Evolutionary conservation across 2,888 invertebrate genomes (phyloP), one percentile per base, ranked within the genome.

Genomic region (Caradrina kadenii): DNA sequence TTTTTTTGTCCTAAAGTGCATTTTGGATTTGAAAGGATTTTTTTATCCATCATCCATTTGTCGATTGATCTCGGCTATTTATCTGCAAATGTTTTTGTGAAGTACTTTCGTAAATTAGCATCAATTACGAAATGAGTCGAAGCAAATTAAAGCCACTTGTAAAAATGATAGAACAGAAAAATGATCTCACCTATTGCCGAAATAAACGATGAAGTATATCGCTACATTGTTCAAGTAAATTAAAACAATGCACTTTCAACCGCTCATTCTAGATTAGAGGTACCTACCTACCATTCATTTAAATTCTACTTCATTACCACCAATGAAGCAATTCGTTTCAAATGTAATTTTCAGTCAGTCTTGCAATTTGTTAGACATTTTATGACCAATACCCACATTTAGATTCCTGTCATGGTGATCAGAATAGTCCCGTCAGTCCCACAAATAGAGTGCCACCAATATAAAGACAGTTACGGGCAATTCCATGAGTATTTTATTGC

Each of bases 401-500:
- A 82, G 63, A 55, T 35, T 45, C 42, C 59, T 69, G 66, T 69
- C 67, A 69, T 67, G 49, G 10, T 69, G 55, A 64, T 69, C 54
- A 56, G 31, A 65, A 22, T 19, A 39, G 17, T 63, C 68, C 22
- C 52, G 13, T 17, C 52, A 59, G 58, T 17, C n/a, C 56, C 81
- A 79, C 10, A 73, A 81, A 76, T 79, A 81, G 73, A 71, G 49
- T 52, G 66, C 70, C 17, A 73, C 56, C 48, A 63, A 62, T 49
- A 66, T 59, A 60, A 19, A 39, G 76, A 73, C 66, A 69, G 62
- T 62, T 60, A 75, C 63, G 17, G 55, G n/a, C 64, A 69, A 52
- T 72, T 60, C 49, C 53, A 59, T 56, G 42, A 70, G 63, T 61
- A 65, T 75, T 69, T 75, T 79, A 76, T 76, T 69, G 13, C 31